Evolutionary conservation across 2,113 vertebrate genomes (phyloP).

Genomic region (Bombycilla garrulus): DNA sequence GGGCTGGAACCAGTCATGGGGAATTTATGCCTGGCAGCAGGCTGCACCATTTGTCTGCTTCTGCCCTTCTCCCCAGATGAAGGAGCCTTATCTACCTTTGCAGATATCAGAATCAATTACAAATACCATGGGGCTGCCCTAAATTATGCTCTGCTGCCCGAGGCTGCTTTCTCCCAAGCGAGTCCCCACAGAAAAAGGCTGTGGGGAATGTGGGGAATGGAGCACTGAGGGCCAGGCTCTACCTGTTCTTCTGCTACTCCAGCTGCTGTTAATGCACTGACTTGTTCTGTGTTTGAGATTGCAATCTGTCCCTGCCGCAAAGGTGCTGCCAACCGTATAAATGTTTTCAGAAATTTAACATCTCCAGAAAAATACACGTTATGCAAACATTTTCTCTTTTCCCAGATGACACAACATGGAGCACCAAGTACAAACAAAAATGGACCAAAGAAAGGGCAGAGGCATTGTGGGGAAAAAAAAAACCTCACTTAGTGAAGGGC

Average conservation of each 20-base stretch:
- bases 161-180: neutral
- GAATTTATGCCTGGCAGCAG: neutral
- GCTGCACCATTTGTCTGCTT: neutral
- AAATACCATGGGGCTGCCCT: neutral
- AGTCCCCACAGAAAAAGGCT: neutral
- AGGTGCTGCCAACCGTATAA: neutral
- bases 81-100: neutral
- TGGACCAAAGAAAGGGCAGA: neutral
- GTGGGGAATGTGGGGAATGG: neutral
- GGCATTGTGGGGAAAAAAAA: neutral
- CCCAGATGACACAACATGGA: neutral
- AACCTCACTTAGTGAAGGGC: neutral
- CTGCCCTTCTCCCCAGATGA: neutral
- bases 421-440: neutral
- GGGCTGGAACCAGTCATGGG: neutral
- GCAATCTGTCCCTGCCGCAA: slow-evolving; percentile 12
- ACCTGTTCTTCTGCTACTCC: neutral
- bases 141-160: neutral
- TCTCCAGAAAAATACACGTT: slow-evolving; percentile 16
- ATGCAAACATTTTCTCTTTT: slow-evolving; percentile 26
- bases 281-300: neutral
- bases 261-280: neutral
- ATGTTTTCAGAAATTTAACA: slow-evolving; percentile 28
- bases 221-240: neutral
- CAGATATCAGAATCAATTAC: neutral